Evolutionary conservation across 2,113 vertebrate genomes (phyloP), one percentile per base, ranked within the genome.

Genomic region (Colinus virginianus): DNA sequence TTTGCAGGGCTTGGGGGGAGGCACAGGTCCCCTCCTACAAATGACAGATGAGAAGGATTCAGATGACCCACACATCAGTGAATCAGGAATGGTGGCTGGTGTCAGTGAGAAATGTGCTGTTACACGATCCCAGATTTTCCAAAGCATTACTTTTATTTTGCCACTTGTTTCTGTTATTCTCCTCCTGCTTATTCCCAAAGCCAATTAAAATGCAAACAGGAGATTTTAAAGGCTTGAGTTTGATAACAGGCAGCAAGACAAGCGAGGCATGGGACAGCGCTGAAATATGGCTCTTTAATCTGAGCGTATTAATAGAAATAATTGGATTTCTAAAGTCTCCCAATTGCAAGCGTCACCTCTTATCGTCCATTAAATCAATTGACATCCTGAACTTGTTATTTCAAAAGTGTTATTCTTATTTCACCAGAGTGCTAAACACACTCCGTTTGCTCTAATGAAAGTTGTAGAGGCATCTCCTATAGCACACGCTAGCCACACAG

Each of bases 201-300:
- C 97, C 97, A 97, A 98, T 98, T 98, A 97, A 98, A 97, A 98
- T 97, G 96, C 97, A 97, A 97, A 97, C 95, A 93, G 90, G 89
- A 97, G 94, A 96, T 96, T 96, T 96, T 87, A 90, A 94, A 94
- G 88, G 87, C 90, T 95, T 93, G 84, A 77, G 87, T 88, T 93
- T 96, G 96, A 96, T 97, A 98, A 97, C 95, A 97, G 94, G 90
- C 93, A 90, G 92, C 56, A 92, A 97, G 97, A 96, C 94, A 97
- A 97, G 94, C 2, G 48, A 98, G 92, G 85, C 96, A 96, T 75
- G 83, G 96, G 97, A 90, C 63, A 95, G 93, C 90, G 92, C 79
- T 97, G 94, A 98, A 97, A 97, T 97, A 96, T 38, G 88, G 85
- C 69, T 96, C 93, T 76, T 95, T 97, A 97, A 97, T 93, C 80